Percentiles rank a stretch among this genome's conserved stretches.
phyloP scores from a whole-genome alignment of 2,797 vertebrate genomes.

The Hyperoplus lanceolatus region DNA sequence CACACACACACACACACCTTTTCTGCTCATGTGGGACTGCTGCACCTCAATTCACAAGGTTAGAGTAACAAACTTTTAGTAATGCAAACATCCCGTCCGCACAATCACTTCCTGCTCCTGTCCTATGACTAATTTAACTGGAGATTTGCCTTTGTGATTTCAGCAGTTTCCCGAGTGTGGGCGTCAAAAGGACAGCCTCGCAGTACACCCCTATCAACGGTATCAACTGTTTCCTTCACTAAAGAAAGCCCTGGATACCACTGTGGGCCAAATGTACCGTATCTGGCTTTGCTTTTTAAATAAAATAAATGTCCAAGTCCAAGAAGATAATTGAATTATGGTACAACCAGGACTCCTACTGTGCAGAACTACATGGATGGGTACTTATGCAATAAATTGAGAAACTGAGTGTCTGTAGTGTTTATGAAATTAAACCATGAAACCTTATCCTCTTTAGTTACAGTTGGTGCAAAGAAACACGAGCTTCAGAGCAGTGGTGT shows the following conservation, averaged over 20 bases:
- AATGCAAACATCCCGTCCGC: conserved; percentile 73
- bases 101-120: conserved; percentile 74
- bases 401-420: conserved; percentile 12
- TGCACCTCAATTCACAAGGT: conserved; percentile 57
- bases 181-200: conserved; percentile 17
- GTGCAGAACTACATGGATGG: not conserved
- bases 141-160: conserved; percentile 67
- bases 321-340: conserved; percentile 9
- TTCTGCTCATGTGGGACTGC: conserved; percentile 43
- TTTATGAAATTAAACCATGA: conserved; percentile 25
- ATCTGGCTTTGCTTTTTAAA: conserved; percentile 37
- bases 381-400: not conserved
- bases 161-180: conserved; percentile 62
- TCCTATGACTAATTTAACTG: conserved; percentile 67
- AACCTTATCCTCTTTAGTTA: conserved; percentile 11
- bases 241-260: conserved; percentile 30
- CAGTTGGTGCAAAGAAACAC: conserved; percentile 4
- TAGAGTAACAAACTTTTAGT: conserved; percentile 67
- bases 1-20: conserved; percentile 32
- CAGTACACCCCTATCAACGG: conserved; percentile 34
- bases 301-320: not conserved
- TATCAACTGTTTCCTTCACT: conserved; percentile 16
- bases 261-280: conserved; percentile 19
- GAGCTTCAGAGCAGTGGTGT: not conserved
- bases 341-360: conserved; percentile 21